A percentile compares a stretch with the other conserved stretches of the same genome.
phyloP scores from a whole-genome alignment of 2,888 invertebrate genomes.

The Euclidia mi region DNA sequence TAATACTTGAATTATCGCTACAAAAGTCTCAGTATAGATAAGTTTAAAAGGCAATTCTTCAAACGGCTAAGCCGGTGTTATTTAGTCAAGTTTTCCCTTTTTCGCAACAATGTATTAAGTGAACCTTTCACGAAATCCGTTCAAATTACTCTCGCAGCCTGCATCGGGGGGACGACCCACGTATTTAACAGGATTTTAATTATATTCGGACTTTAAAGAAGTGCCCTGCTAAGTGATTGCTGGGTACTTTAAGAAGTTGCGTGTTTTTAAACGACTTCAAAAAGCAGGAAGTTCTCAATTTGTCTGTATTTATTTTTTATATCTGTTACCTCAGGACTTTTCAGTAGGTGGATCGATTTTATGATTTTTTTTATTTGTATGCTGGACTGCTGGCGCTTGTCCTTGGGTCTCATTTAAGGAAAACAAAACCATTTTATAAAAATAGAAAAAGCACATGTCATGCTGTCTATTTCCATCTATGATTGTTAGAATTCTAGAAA shows the following conservation, averaged over 20 bases:
- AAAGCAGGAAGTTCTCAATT: too few relatives aligned
- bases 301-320: too few relatives aligned
- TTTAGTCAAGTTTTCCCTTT: conserved; percentile 69
- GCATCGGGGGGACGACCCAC: conserved; percentile 45
- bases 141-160: conserved; percentile 71
- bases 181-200: conserved; percentile 55
- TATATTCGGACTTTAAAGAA: conserved; percentile 43
- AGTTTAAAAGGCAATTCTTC: conserved; percentile 70
- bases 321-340: too few relatives aligned
- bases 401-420: too few relatives aligned
- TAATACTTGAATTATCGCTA: too few relatives aligned
- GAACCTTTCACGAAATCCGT: conserved; percentile 74
- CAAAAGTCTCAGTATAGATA: conserved; percentile 51
- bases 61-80: conserved; percentile 65
- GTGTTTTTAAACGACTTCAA: conserved; percentile 17
- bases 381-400: too few relatives aligned
- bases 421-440: too few relatives aligned
- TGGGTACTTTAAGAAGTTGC: conserved; percentile 23
- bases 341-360: too few relatives aligned
- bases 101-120: conserved; percentile 74
- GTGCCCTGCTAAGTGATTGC: conserved; percentile 49
- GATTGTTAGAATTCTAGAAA: too few relatives aligned
- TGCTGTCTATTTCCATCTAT: too few relatives aligned
- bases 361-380: too few relatives aligned
- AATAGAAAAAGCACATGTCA: too few relatives aligned